Percentiles rank a stretch among this genome's conserved stretches.
Evolutionary conservation across 1,140 invertebrate species (phyloP).

Genomic region (Zaprionus taronus): DNA sequence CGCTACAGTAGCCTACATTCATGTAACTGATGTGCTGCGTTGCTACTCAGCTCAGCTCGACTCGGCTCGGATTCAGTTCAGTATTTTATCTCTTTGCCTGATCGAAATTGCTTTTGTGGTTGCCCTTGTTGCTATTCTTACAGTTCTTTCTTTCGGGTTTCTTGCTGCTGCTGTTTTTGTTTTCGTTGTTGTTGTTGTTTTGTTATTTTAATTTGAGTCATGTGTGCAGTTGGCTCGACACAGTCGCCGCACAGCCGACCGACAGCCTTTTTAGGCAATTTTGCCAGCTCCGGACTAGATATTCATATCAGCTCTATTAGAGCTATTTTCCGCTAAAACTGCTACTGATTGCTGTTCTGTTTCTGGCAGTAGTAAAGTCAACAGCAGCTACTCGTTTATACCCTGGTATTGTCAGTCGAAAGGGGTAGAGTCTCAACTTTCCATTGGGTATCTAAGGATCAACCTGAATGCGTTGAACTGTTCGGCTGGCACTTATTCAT

Average conservation of each 20-base stretch:
- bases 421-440: neutral
- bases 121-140: constrained; percentile 32
- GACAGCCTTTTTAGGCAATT: constrained; percentile 26
- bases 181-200: constrained; percentile 57
- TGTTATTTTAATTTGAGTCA: constrained; percentile 77
- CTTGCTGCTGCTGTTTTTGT: constrained; percentile 12
- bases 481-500: constrained; percentile 14
- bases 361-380: constrained; percentile 27
- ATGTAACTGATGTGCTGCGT: constrained; percentile 79
- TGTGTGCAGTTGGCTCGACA: constrained; percentile 63
- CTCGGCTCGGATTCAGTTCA: constrained; percentile 51
- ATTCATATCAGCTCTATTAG: constrained; percentile 81
- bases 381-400: neutral
- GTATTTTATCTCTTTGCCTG: constrained; percentile 72
- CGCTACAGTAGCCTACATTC: constrained; percentile 67
- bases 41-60: constrained; percentile 51
- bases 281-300: constrained; percentile 69
- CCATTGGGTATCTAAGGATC: constrained; percentile 35
- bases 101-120: constrained; percentile 82
- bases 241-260: constrained; percentile 3
- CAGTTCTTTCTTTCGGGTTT: neutral
- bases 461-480: neutral
- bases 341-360: constrained; percentile 78
- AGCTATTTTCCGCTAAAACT: constrained; percentile 81
- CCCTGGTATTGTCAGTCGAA: neutral